phyloP scores from a whole-genome alignment of 2,113 vertebrate species.

The Pelobates fuscus region DNA sequence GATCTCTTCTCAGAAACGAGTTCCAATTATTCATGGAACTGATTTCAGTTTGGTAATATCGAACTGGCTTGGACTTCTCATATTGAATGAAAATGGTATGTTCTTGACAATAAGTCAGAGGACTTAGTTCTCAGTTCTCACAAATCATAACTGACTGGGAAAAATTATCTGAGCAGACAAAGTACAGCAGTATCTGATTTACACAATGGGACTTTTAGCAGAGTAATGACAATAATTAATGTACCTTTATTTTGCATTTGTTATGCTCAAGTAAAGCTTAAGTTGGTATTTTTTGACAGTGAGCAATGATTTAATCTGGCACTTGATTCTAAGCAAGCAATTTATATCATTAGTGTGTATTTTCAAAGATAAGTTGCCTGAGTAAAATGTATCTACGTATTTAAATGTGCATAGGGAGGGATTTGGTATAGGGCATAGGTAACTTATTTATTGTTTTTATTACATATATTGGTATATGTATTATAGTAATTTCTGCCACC shows the following conservation, averaged over 20 bases:
- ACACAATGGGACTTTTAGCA: conserved; percentile 7
- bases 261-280: not conserved
- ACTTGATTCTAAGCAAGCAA: not conserved
- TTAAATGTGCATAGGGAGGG: too few relatives aligned
- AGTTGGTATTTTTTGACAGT: not conserved
- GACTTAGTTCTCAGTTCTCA: not conserved
- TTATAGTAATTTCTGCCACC: too few relatives aligned
- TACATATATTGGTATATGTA: too few relatives aligned
- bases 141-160: conserved; percentile 4
- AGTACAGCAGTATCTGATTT: conserved; percentile 4
- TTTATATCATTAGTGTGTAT: not conserved
- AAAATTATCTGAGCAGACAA: not conserved
- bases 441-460: too few relatives aligned
- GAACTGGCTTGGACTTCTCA: too few relatives aligned
- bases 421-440: too few relatives aligned
- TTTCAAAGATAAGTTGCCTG: not conserved
- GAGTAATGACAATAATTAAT: conserved; percentile 10
- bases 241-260: not conserved
- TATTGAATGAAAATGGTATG: too few relatives aligned
- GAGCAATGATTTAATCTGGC: not conserved
- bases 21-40: too few relatives aligned
- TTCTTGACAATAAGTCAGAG: not conserved
- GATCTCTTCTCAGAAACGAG: too few relatives aligned
- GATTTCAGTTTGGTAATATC: too few relatives aligned
- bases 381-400: too few relatives aligned